A percentile compares a stretch with the other conserved stretches of the same genome.
phyloP scores from a whole-genome alignment of 2,797 vertebrate genomes.

The Hybognathus amarus region DNA sequence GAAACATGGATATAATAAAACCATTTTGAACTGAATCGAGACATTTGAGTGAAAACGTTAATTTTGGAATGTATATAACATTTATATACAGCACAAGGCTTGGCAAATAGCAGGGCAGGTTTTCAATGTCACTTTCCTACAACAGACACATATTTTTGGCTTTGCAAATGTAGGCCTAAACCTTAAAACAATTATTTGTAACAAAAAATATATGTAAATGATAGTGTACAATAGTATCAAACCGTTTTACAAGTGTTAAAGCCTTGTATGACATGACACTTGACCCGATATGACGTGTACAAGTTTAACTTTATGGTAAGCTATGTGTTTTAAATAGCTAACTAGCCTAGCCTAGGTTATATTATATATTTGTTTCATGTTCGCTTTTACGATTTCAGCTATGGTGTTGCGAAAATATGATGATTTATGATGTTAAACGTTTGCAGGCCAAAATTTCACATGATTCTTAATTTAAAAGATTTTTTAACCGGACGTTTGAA shows the following conservation, averaged over 20 bases:
- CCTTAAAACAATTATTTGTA: not conserved
- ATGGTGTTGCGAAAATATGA: too few species aligned
- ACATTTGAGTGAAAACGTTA: not conserved
- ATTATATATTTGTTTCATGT: not conserved
- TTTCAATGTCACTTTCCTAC: not conserved
- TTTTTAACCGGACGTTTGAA: not conserved
- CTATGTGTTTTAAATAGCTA: not conserved
- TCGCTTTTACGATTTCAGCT: too few species aligned
- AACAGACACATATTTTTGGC: not conserved
- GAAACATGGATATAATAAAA: conserved; percentile 3
- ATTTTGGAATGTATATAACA: not conserved
- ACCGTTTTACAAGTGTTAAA: not conserved
- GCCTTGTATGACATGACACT: not conserved
- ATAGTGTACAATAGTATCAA: not conserved
- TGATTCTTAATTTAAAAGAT: not conserved
- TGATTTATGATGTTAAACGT: too few species aligned
- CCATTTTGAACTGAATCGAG: not conserved
- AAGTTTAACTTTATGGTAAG: not conserved
- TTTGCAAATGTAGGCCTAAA: not conserved
- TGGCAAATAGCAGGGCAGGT: too few species aligned
- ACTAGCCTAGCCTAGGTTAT: not conserved
- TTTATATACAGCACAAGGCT: not conserved
- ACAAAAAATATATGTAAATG: not conserved
- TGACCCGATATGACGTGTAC: not conserved
- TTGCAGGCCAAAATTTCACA: not conserved